Evolutionary conservation across 92 coral and sea anemone genomes (phyloP).

Genomic region (Actinernus sp.): DNA sequence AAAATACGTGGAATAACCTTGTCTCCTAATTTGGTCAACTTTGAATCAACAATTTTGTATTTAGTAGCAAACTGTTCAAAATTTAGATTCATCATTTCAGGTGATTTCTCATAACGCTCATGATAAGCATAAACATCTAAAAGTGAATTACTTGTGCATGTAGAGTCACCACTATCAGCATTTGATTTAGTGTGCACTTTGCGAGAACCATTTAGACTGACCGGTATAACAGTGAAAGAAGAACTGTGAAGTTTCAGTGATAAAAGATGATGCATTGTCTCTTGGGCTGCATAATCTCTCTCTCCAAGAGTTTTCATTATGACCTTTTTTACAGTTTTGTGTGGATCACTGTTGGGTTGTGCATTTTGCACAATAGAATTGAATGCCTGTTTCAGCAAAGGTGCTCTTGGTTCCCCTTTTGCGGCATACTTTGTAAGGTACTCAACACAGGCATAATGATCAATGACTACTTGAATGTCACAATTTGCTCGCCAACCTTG

Average conservation of each 20-base stretch:
- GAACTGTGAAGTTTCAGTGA: slow-evolving; percentile 70
- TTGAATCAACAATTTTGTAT: slow-evolving; percentile 35
- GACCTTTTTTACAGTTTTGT: slow-evolving; percentile 42
- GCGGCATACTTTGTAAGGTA: slow-evolving; percentile 69
- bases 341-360: slow-evolving; percentile 26
- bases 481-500: slow-evolving; percentile 67
- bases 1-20: slow-evolving; percentile 41
- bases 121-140: slow-evolving; percentile 71
- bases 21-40: slow-evolving; percentile 27
- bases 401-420: slow-evolving; percentile 52
- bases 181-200: slow-evolving; percentile 29
- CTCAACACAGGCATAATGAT: slow-evolving; percentile 68
- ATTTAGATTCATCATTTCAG: slow-evolving; percentile 5
- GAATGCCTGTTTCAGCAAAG: slow-evolving; percentile 39
- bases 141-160: slow-evolving; percentile 29
- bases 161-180: not conserved
- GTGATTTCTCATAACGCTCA: slow-evolving; percentile 24
- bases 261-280: slow-evolving; percentile 64
- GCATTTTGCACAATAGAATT: slow-evolving; percentile 26
- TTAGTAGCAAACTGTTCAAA: slow-evolving; percentile 53
- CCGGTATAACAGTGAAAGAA: slow-evolving; percentile 65
- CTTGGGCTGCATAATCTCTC: slow-evolving; percentile 71
- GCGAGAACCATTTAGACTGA: slow-evolving; percentile 72
- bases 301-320: slow-evolving; percentile 68
- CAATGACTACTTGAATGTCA: slow-evolving; percentile 56